Evolutionary conservation across 1,140 invertebrate species (phyloP).

Genomic region (Coenobita brevimanus): DNA sequence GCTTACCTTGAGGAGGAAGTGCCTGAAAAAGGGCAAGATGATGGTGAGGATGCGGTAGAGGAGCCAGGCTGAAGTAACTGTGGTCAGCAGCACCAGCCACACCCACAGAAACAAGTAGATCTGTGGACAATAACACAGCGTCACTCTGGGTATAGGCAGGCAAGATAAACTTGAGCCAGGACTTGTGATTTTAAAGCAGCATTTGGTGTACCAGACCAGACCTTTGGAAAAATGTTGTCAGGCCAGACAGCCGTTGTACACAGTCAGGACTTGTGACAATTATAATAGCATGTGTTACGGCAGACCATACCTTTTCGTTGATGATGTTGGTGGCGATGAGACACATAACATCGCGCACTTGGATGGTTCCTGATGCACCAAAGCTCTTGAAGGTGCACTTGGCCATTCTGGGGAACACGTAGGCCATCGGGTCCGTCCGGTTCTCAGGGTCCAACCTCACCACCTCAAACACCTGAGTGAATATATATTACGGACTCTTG

Average conservation of each 20-base stretch:
- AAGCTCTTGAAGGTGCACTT: conserved; percentile 93
- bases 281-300: too few relatives aligned
- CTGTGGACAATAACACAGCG: too few relatives aligned
- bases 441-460: conserved; percentile 88
- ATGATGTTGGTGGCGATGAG: conserved; percentile 76
- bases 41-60: conserved; percentile 46
- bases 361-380: conserved; percentile 73
- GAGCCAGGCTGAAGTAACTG: conserved; percentile 9
- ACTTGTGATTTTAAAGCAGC: too few relatives aligned
- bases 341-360: conserved; percentile 74
- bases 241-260: too few relatives aligned
- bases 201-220: too few relatives aligned
- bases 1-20: conserved; percentile 25
- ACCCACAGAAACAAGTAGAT: conserved; percentile 57
- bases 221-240: too few relatives aligned
- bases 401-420: conserved; percentile 89
- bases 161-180: too few relatives aligned
- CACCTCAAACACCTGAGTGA: conserved; percentile 84
- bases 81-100: conserved; percentile 42
- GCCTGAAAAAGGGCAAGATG: conserved; percentile 38
- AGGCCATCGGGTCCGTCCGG: conserved; percentile 76
- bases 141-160: too few relatives aligned
- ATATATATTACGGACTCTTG: too few relatives aligned
- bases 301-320: conserved; percentile 76
- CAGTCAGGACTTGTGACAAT: too few relatives aligned